Percentiles rank a stretch among this genome's conserved stretches.
Conservation (phyloP, 2,113 vertebrate species). For the Aix galericulata region DNA sequence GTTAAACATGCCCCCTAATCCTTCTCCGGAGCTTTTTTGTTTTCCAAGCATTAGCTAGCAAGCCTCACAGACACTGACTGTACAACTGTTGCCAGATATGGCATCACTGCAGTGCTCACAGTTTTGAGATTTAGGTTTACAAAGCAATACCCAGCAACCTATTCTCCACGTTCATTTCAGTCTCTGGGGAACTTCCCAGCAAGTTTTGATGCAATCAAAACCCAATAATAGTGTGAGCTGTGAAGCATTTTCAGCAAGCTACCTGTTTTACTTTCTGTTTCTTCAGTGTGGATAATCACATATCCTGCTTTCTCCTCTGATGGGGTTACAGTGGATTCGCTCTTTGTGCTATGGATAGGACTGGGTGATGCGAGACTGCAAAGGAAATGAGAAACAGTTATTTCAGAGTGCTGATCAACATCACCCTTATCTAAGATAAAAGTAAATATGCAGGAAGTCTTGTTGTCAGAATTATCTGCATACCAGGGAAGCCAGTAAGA, state of each 20-base stretch:
- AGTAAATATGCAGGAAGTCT: neutral
- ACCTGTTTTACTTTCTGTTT: conserved; percentile 79
- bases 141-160: neutral
- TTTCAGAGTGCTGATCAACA: neutral
- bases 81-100: neutral
- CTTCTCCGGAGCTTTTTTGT: neutral
- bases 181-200: neutral
- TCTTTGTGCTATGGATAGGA: conserved; percentile 83
- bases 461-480: neutral
- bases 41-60: neutral
- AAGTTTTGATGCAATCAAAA: neutral
- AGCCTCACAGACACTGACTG: neutral
- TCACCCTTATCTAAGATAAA: neutral
- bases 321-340: conserved; percentile 74
- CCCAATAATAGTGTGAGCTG: neutral
- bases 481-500: neutral
- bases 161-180: neutral
- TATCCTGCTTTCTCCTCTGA: conserved; percentile 80
- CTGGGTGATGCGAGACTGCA: conserved; percentile 86
- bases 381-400: conserved; percentile 21
- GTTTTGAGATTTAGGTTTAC: neutral
- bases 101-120: neutral
- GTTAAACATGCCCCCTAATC: neutral
- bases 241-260: neutral
- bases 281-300: conserved; percentile 74